Percentiles rank a stretch among this genome's conserved stretches.
Evolutionary conservation across 2,113 vertebrate species (phyloP).

Genomic region (Promerops cafer): DNA sequence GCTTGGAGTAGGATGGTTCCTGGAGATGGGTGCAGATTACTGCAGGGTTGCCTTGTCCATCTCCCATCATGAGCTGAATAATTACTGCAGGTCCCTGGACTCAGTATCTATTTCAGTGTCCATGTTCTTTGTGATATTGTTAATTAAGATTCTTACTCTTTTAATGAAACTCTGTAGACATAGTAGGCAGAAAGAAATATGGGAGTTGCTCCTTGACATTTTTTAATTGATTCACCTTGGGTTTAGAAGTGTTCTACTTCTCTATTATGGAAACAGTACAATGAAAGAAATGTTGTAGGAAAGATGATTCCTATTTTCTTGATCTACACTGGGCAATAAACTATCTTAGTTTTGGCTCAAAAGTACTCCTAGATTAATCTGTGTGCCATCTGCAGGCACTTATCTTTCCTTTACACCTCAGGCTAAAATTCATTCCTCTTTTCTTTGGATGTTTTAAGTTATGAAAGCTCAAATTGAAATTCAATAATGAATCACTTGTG

Average conservation of each 20-base stretch:
- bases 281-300: neutral
- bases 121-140: neutral
- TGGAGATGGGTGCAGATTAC: neutral
- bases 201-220: neutral
- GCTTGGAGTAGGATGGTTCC: accelerated
- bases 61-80: neutral
- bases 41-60: neutral
- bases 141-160: neutral
- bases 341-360: neutral
- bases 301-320: neutral
- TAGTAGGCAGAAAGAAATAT: neutral
- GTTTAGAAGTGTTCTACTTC: neutral
- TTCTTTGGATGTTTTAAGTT: neutral
- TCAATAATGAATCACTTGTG: neutral
- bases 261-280: neutral
- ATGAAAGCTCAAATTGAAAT: neutral
- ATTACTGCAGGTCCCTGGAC: neutral
- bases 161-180: neutral
- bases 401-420: neutral
- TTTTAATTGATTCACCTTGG: neutral
- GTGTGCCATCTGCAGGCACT: neutral
- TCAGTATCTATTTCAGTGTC: neutral
- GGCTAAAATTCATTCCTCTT: neutral
- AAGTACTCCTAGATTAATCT: neutral
- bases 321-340: neutral